phyloP scores from a whole-genome alignment of 2,797 vertebrate genomes.

The Limnodromus scolopaceus region DNA sequence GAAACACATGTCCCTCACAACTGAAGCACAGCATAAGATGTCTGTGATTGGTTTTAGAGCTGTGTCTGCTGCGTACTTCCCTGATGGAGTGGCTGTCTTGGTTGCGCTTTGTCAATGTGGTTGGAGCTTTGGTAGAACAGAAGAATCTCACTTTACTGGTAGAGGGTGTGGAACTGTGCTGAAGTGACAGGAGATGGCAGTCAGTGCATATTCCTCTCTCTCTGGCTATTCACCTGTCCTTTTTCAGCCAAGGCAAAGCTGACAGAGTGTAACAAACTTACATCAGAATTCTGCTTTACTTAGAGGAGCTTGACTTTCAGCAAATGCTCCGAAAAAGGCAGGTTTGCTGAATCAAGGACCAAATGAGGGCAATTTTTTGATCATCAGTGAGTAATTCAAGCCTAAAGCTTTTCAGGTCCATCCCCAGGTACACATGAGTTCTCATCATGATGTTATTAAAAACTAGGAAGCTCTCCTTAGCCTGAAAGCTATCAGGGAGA shows the following conservation, averaged over 20 bases:
- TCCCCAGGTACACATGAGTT: not conserved
- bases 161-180: not conserved
- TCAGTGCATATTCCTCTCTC: not conserved
- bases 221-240: not conserved
- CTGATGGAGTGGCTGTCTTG: not conserved
- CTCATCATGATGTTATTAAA: not conserved
- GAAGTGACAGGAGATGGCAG: not conserved
- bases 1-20: accelerated
- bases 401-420: not conserved
- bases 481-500: not conserved
- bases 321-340: not conserved
- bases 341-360: not conserved
- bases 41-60: not conserved
- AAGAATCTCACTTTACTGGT: not conserved
- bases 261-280: not conserved
- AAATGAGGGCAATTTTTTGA: not conserved
- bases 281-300: not conserved
- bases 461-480: not conserved
- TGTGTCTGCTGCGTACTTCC: not conserved
- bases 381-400: not conserved
- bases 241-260: not conserved
- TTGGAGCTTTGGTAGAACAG: not conserved
- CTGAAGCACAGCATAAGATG: not conserved
- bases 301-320: not conserved
- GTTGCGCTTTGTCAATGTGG: not conserved